Percentiles rank a stretch among this genome's conserved stretches.
Evolutionary conservation across 1,140 invertebrate species (phyloP).

Genomic region (Papilio polyxenes): DNA sequence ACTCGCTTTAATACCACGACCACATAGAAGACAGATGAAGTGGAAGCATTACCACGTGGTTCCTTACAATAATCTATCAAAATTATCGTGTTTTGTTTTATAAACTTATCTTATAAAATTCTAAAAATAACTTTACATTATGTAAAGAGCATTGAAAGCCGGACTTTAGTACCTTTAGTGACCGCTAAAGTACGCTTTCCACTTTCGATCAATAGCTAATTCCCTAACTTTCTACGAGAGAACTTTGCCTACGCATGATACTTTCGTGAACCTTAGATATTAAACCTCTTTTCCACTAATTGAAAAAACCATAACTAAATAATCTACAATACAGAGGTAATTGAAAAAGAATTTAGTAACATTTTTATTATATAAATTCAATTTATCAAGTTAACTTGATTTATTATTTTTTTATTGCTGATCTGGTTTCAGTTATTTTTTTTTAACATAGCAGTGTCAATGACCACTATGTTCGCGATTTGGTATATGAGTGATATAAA

Average conservation of each 20-base stretch:
- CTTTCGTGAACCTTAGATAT: neutral
- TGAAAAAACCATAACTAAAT: no score
- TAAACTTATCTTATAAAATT: neutral
- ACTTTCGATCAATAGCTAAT: conserved; percentile 34
- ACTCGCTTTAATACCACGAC: no score
- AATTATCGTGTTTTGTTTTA: no score
- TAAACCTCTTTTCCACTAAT: no score
- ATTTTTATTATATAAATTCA: no score
- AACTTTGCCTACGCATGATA: conserved; percentile 12
- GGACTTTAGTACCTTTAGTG: conserved; percentile 20
- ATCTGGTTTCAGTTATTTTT: conserved; percentile 15
- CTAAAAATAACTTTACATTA: conserved; percentile 21
- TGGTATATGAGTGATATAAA: neutral
- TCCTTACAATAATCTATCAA: no score
- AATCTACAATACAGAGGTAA: no score
- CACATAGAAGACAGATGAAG: no score
- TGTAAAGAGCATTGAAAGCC: neutral
- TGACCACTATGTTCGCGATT: neutral
- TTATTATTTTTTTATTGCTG: neutral
- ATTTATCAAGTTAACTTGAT: no score
- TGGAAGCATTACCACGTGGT: no score
- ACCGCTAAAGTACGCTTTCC: conserved; percentile 30
- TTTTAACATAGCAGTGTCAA: neutral
- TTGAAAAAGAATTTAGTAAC: no score
- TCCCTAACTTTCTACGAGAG: conserved; percentile 32